phyloP scores from a whole-genome alignment of 2,888 invertebrate genomes.

The Cancer borealis region DNA sequence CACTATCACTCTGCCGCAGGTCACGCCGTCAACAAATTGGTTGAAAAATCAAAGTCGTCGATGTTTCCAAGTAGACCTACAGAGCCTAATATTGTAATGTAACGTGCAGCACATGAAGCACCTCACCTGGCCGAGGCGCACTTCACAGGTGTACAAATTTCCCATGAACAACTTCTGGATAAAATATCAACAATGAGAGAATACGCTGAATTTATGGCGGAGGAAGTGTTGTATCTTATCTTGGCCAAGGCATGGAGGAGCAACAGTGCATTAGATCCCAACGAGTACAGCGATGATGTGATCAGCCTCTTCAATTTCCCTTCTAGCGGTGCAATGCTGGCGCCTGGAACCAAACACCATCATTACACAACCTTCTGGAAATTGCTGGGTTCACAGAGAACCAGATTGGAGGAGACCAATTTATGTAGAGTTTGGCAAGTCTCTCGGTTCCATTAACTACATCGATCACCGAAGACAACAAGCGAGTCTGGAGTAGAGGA shows the following conservation, averaged over 20 bases:
- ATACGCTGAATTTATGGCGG: not conserved
- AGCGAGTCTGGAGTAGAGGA: not conserved
- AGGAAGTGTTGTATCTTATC: not conserved
- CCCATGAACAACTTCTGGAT: not conserved
- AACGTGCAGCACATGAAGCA: not conserved
- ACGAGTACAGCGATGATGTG: too few species aligned
- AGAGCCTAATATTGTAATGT: not conserved
- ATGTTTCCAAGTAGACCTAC: not conserved
- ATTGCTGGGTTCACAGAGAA: too few species aligned
- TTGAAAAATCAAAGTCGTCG: not conserved
- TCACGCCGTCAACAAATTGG: not conserved
- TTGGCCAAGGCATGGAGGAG: not conserved
- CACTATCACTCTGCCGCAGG: not conserved
- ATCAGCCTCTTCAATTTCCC: too few species aligned
- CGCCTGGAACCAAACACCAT: too few species aligned
- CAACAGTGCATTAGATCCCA: not conserved
- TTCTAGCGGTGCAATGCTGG: too few species aligned
- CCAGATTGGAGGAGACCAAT: too few species aligned
- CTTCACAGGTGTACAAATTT: not conserved
- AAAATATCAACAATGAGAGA: not conserved
- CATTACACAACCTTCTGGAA: too few species aligned
- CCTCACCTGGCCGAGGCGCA: not conserved
- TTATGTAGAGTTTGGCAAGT: too few species aligned
- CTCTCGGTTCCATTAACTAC: too few species aligned
- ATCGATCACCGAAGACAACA: too few species aligned